Base-by-base conservation (phyloP, 2,888 invertebrate species). In the Hirtodrosophila histrioides region DNA sequence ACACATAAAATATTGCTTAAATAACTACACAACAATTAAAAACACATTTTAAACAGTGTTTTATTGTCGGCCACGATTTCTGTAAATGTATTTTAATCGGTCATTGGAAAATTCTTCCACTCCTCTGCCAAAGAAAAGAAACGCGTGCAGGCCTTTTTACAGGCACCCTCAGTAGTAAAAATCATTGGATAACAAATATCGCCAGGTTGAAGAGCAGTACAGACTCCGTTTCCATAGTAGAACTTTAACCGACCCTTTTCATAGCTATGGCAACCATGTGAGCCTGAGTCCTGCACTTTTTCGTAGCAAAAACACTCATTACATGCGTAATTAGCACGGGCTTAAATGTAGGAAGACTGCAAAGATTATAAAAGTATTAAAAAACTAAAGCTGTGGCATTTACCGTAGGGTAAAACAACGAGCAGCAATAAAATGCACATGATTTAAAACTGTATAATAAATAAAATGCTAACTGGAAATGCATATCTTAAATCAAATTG, bases 251-350 rank as follows among this genome's bases (percentile, higher is more conserved):
- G n/a, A 6, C 43, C 43, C n/a, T 11, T 12, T 24, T 65, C 53
- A 50, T 49, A 69, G 27, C 39, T 45, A 0, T 60, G 44, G 11
- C 65, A 69, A 4, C 37, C 33, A 3, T 0, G 9, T 1, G 4
- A 4, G 7, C 0, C 7, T 29, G 17, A 8, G 0, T 7, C 2
- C 0, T 9, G 2, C 3, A 23, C n/a, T 8, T 37, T 12, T 3
- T 43, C 43, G 24, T 33, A 50, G 49, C 68, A 68, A 31, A 68
- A 68, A 29, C 60, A 73, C 48, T 63, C 58, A 33, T 68, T 73
- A 53, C 68, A 68, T 0, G 0, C 7, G 12, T 43, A 43, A 1
- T 3, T n/a, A 6, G 9, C 17, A 29, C 36, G 5, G 12, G 23
- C 61, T 54, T 7, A 10, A 10, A 35, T 45, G 17, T 12, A 1